Base-by-base conservation (phyloP, 2,797 vertebrate genomes). In the Zenarchopterus dispar region DNA sequence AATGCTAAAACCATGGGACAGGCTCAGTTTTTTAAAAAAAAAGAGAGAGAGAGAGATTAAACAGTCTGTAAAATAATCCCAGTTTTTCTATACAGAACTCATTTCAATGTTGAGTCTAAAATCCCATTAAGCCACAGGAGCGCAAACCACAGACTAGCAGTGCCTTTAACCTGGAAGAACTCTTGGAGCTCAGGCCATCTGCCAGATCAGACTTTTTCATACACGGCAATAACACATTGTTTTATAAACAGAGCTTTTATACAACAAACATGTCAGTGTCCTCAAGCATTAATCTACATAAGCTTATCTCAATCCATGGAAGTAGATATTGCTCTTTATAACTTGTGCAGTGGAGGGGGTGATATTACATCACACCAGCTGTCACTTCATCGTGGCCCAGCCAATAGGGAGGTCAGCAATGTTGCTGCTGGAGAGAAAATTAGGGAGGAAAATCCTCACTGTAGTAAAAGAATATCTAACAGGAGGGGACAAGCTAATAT, bases 251-350 rank as follows among this genome's bases (percentile, higher is more conserved):
- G 80, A 82, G 86, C 74, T 85, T 94, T 91, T 91, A 91, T 84
- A 93, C 88, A 84, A 88, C 91, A 91, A 93, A 92, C 90, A 93
- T 93, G 82, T 88, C 88, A 89, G 88, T 88, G 89, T 92, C 87
- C 92, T 62, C 16, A 49, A 81, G 86, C 86, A 90, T 90, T 93
- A 93, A 94, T 93, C 92, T 91, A 91, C 86, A 85, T 88, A 89
- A 92, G 82, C 70, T 92, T 81, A 90, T 88, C 88, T 89, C 84
- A 91, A 90, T 91, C 89, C 90, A 84, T 81, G 74, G 92, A 91
- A 86, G 73, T 83, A 88, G 91, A 93, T 93, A 92, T 92, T 93
- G 88, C 92, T 93, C 91, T 93, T 93, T 92, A 92, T 90, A 88
- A 88, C 88, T 91, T 85, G 81, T 85, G 82, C 77, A 62, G 84